Percentiles rank a stretch among this genome's conserved stretches.
These are phyloP conservation scores for Drosophila burlai DNA, from an alignment of 1,140 invertebrate species.

Conservation along the genomic window DNA sequence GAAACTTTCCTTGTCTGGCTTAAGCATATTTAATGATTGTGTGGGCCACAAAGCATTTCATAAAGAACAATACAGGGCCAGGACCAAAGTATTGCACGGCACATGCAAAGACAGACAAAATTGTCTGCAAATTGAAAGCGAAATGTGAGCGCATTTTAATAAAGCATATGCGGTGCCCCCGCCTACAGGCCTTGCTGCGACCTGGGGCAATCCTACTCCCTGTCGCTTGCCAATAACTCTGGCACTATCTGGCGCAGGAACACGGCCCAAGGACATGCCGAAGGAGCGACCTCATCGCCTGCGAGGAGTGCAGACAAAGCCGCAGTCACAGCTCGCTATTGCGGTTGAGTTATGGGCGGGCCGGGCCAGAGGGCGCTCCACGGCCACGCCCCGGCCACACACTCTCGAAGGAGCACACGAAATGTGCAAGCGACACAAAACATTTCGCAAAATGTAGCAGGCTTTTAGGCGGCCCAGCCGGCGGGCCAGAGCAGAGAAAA, in stretches of 20 bases:
- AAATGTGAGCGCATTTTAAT: conserved; percentile 77
- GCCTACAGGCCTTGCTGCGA: not conserved
- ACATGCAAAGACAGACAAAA: conserved; percentile 42
- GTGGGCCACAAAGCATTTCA: conserved; percentile 36
- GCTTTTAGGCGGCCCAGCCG: conserved; percentile 64
- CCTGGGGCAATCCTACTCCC: conserved; percentile 30
- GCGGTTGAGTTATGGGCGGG: conserved; percentile 67
- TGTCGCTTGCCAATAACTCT: conserved; percentile 72
- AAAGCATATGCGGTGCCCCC: conserved; percentile 73
- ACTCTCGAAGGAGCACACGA: conserved; percentile 48
- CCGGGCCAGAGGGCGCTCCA: conserved; percentile 9
- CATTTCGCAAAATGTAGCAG: conserved; percentile 63
- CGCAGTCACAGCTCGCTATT: conserved; percentile 66
- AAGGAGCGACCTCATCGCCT: conserved; percentile 34
- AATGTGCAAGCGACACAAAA: conserved; percentile 77
- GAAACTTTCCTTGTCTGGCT: conserved; percentile 40
- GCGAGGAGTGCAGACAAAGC: conserved; percentile 76
- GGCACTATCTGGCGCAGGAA: conserved; percentile 67
- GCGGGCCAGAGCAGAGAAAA: conserved; percentile 47
- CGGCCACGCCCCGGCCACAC: conserved; percentile 51
- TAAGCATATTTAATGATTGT: conserved; percentile 64
- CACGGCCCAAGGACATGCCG: conserved; percentile 4
- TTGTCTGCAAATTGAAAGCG: conserved; percentile 79
- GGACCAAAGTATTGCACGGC: conserved; percentile 14
- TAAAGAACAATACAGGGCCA: conserved; percentile 43